Percentiles rank a stretch among this genome's conserved stretches.
These are phyloP conservation scores for Drosophila auraria DNA, from an alignment of 1,140 invertebrate species.

Conservation along the genomic window DNA sequence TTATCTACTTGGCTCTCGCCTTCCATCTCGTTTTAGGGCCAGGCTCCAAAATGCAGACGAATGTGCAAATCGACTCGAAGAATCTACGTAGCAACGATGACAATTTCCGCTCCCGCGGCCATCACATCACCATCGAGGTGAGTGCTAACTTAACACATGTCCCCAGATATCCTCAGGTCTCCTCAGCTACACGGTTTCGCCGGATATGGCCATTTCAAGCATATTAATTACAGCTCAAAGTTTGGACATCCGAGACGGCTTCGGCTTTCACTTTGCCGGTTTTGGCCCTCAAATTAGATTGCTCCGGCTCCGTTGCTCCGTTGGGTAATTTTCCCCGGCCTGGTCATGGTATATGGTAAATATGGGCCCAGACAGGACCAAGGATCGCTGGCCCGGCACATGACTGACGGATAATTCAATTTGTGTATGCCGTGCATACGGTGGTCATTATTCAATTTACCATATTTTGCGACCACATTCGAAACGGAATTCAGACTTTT, in stretches of 20 bases:
- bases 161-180: conserved; percentile 1
- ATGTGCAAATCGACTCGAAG: conserved; percentile 89
- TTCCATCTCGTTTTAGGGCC: conserved; percentile 9
- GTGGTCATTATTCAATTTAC: conserved; percentile 40
- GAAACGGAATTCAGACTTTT: conserved; percentile 1
- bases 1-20: conserved; percentile 12
- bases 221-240: conserved; percentile 67
- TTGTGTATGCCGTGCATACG: conserved; percentile 22
- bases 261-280: not conserved
- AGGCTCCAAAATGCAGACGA: conserved; percentile 87
- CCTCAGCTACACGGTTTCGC: not conserved
- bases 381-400: not conserved
- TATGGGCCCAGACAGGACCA: conserved; percentile 10
- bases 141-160: conserved; percentile 53
- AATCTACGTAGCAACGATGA: conserved; percentile 86
- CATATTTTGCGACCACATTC: conserved; percentile 13
- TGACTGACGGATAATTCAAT: conserved; percentile 27
- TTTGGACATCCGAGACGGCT: conserved; percentile 8
- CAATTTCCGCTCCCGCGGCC: conserved; percentile 86
- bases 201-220: conserved; percentile 13
- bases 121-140: conserved; percentile 85
- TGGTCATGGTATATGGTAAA: conserved; percentile 39
- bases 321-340: conserved; percentile 18
- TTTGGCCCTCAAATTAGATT: conserved; percentile 54
- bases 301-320: conserved; percentile 39